Conservation (phyloP, 2,797 vertebrate species). For the Sarcophilus harrisii region DNA sequence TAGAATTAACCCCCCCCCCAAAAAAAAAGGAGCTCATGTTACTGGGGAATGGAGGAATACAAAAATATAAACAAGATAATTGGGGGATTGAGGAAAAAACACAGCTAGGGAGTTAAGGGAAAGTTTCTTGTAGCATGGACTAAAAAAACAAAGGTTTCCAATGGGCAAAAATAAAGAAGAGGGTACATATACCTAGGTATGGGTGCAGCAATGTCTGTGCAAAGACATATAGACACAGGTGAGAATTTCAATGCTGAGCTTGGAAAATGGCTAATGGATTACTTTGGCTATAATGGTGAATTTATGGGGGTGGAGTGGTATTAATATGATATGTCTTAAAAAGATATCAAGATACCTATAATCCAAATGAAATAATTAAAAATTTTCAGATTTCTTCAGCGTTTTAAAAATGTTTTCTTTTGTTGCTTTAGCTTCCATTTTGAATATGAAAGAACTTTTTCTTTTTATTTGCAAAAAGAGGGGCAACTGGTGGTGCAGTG, state of each 20-base stretch:
- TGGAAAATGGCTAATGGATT: not conserved
- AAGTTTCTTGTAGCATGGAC: not conserved
- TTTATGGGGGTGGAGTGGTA: not conserved
- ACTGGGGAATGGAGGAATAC: not conserved
- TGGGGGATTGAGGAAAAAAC: not conserved
- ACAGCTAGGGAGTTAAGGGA: not conserved
- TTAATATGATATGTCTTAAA: not conserved
- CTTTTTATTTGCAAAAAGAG: too few species aligned
- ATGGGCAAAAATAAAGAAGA: not conserved
- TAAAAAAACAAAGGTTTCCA: not conserved
- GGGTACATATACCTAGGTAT: not conserved
- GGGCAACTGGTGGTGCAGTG: too few species aligned
- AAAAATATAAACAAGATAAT: constrained; percentile 34
- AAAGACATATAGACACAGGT: not conserved
- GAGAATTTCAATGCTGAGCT: not conserved
- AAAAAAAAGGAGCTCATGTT: not conserved
- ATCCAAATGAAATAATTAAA: not conserved
- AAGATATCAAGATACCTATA: not conserved
- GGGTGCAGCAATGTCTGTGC: not conserved
- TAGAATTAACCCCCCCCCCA: not conserved
- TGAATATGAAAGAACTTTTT: not conserved
- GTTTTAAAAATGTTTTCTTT: not conserved
- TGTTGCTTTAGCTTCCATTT: not conserved
- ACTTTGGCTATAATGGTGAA: not conserved
- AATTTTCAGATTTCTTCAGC: not conserved